Evolutionary conservation across 2,113 vertebrate species (phyloP), one percentile per base, ranked within the genome.

Genomic region (Otus sunia): DNA sequence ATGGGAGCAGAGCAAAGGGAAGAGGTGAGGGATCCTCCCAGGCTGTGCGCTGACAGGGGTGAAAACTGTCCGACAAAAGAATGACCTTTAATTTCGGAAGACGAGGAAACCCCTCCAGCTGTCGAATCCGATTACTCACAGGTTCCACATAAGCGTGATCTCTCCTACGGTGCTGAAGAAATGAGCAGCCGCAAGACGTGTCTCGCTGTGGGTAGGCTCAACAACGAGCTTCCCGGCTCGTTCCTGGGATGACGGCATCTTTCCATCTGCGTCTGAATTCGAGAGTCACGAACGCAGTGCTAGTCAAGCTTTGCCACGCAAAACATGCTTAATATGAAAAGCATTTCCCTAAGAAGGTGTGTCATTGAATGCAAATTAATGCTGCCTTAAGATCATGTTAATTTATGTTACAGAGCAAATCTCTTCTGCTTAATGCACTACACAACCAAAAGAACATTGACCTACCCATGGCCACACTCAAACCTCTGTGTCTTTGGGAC

Each of bases 141-240:
- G 11, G 7, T 13, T 90, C 71, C 53, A 62, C 5, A 0, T 5
- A 34, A 66, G 67, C 8, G 6, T 50, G 49, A 52, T 63, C 36
- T 81, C 87, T 88, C 84, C 56, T 72, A 52, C 18, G 3, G 81
- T 0, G 11, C 52, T 20, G 39, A 64, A 83, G 88, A 92, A 96
- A 69, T 77, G 90, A 96, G 92, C 96, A 96, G 93, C 74, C 3
- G 8, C 88, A 41, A 96, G 93, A 93, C 32, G 1, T 4, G 67
- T 85, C 62, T 93, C n/a, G 6, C 90, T 89, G 87, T 66, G 90
- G 94, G 90, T 2, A 94, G 81, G 71, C 94, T 93, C 87, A 18
- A 53, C 6, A 0, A 66, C 0, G 15, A 59, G 81, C 63, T 93
- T 50, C 85, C 81, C 43, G 0, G 36, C 79, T 80, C 2, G 0